phyloP scores from a whole-genome alignment of 2,113 vertebrate species.

The Neolamprologus sp. region DNA sequence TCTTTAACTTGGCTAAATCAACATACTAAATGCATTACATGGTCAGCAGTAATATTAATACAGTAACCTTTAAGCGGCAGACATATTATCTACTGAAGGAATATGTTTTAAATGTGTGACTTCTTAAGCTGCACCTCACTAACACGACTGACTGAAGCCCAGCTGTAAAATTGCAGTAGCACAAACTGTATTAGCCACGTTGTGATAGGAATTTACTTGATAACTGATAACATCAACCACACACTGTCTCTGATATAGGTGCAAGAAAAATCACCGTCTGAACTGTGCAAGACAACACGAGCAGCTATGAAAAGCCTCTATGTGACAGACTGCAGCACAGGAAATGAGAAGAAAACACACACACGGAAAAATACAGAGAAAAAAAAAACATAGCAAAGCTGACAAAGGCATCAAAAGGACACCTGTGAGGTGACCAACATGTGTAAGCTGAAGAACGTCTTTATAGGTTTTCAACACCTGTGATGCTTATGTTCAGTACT shows the following conservation, averaged over 20 bases:
- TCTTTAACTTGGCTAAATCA: background rate
- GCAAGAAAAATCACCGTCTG: fast-evolving
- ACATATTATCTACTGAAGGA: background rate
- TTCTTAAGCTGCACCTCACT: background rate
- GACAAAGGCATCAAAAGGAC: background rate
- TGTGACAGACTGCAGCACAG: fast-evolving
- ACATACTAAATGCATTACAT: background rate
- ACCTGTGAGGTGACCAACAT: background rate
- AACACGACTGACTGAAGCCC: background rate
- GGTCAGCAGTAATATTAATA: background rate
- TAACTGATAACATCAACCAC: background rate
- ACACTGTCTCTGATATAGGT: background rate
- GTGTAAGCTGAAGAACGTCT: background rate
- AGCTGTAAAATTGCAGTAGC: background rate
- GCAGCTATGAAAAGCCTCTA: background rate
- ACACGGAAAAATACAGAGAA: background rate
- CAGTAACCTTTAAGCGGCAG: fast-evolving
- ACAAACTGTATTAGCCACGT: fast-evolving
- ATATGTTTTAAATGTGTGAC: background rate
- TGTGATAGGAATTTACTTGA: background rate
- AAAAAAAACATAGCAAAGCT: background rate
- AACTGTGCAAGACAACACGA: background rate
- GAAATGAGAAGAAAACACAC: background rate
- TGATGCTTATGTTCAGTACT: background rate
- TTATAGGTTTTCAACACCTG: background rate